These are phyloP conservation scores for Centroberyx gerrardi DNA, from an alignment of 2,797 vertebrate genomes.

Conservation along the genomic window DNA sequence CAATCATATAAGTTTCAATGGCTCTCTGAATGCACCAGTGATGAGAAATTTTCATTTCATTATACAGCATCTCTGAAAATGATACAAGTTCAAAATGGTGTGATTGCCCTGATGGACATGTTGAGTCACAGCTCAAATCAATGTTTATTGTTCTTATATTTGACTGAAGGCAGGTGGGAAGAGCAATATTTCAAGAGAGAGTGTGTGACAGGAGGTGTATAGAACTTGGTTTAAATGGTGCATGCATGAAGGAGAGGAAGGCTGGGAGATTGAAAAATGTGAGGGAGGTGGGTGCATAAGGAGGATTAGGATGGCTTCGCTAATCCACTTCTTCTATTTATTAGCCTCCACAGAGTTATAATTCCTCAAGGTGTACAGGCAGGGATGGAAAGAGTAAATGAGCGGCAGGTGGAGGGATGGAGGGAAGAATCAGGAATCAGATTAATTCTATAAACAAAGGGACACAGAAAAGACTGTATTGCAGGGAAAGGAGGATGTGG, in stretches of 20 bases:
- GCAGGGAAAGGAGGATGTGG: slow-evolving; percentile 39
- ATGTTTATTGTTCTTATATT: neutral
- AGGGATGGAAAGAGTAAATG: slow-evolving; percentile 15
- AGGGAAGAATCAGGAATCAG: slow-evolving; percentile 19
- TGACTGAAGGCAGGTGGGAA: neutral
- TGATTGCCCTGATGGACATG: neutral
- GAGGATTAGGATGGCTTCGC: slow-evolving; percentile 40
- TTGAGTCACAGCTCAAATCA: neutral
- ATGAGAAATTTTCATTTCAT: slow-evolving; percentile 1
- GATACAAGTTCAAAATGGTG: neutral
- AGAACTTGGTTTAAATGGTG: neutral
- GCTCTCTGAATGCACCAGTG: neutral
- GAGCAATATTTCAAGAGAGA: neutral
- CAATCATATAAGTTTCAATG: neutral
- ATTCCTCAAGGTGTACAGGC: slow-evolving; percentile 29
- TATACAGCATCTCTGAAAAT: too few relatives aligned
- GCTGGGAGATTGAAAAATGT: slow-evolving; percentile 27
- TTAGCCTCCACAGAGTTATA: slow-evolving; percentile 16
- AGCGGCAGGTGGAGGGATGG: slow-evolving; percentile 10
- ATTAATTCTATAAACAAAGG: slow-evolving; percentile 31
- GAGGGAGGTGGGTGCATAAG: slow-evolving; percentile 12
- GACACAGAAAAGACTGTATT: slow-evolving; percentile 15
- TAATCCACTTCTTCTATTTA: slow-evolving; percentile 48
- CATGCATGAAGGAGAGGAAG: neutral
- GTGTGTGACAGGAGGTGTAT: neutral